Percentiles rank a stretch among this genome's conserved stretches.
Evolutionary conservation across 1,140 invertebrate genomes (phyloP).

Genomic region (Drosophila busckii): DNA sequence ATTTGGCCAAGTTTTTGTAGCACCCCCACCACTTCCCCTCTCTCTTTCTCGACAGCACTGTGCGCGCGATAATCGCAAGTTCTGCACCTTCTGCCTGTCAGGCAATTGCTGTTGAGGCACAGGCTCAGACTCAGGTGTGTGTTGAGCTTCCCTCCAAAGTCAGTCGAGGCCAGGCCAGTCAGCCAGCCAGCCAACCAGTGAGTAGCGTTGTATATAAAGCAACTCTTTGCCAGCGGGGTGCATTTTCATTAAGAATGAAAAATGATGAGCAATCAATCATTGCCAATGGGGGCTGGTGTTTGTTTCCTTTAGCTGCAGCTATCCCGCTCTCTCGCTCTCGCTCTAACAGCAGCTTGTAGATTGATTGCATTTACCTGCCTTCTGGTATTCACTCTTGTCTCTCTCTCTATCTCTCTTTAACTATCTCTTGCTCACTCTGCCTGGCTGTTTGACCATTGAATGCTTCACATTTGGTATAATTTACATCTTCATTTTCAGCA

Average conservation of each 20-base stretch:
- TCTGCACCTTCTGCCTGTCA: slow-evolving; percentile 63
- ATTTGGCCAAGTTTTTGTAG: slow-evolving; percentile 60
- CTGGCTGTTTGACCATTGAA: slow-evolving; percentile 44
- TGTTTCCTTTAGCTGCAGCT: slow-evolving; percentile 19
- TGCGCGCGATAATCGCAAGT: slow-evolving; percentile 69
- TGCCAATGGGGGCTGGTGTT: slow-evolving; percentile 76
- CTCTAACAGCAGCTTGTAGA: slow-evolving; percentile 66
- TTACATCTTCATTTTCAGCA: slow-evolving; percentile 73
- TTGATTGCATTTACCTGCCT: slow-evolving; percentile 78
- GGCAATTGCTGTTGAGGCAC: slow-evolving; percentile 18
- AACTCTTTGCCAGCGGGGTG: slow-evolving; percentile 78
- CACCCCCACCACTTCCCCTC: background rate
- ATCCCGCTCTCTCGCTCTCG: slow-evolving; percentile 9
- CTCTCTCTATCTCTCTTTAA: slow-evolving; percentile 8
- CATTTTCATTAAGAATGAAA: slow-evolving; percentile 80
- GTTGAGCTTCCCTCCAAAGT: slow-evolving; percentile 20
- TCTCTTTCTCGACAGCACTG: slow-evolving; percentile 2
- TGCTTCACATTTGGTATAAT: slow-evolving; percentile 68
- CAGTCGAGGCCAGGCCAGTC: slow-evolving; percentile 21
- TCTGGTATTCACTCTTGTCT: slow-evolving; percentile 68
- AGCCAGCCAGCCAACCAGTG: slow-evolving; percentile 45
- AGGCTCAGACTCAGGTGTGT: slow-evolving; percentile 57
- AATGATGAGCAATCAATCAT: slow-evolving; percentile 80
- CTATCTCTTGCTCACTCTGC: background rate
- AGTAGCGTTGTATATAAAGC: slow-evolving; percentile 35